Base-by-base conservation (phyloP, 2,113 vertebrate genomes). In the Colius striatus region DNA sequence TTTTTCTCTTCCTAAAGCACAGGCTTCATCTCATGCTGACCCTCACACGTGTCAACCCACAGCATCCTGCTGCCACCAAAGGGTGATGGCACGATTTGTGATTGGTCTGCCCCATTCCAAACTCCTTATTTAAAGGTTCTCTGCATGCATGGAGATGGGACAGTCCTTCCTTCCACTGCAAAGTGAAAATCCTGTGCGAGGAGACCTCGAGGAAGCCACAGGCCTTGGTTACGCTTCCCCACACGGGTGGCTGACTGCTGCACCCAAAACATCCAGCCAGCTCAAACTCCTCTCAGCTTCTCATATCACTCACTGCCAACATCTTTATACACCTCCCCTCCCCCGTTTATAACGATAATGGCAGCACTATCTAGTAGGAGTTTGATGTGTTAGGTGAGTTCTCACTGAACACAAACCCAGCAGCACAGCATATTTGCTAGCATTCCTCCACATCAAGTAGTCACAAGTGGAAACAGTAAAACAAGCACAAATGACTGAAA, bases 311-410 rank as follows among this genome's bases (percentile, higher is more conserved):
- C 9, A 8, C 55, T 70, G 11, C 1, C 72, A 22, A 5, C 13
- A 3, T 3, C 25, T 19, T 12, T 8, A 48, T 1, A 1, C 1
- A 4, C 5, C 23, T 17, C 10, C 54, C 66, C 9, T 41, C 38
- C 43, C 25, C 5, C 5, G 2, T 10, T 34, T 14, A 2, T 0
- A 13, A 26, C 25, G 36, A 6, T 5, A 36, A 16, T 0, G 1
- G 71, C 84, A 47, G 51, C 60, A 15, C 60, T 60, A 70, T 1
- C 87, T 41, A 11, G 11, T 38, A 30, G 43, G 9, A 72, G 41
- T 5, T 3, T 14, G 47, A 15, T 20, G 70, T 1, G 1, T 38
- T 29, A 23, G 63, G 3, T 18, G 50, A 22, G 13, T 41, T 17
- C 55, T 10, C 11, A 8, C 77, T 58, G 15, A 55, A 60, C 38